Evolutionary conservation across 2,113 vertebrate genomes (phyloP).

Genomic region (Thomomys bottae): DNA sequence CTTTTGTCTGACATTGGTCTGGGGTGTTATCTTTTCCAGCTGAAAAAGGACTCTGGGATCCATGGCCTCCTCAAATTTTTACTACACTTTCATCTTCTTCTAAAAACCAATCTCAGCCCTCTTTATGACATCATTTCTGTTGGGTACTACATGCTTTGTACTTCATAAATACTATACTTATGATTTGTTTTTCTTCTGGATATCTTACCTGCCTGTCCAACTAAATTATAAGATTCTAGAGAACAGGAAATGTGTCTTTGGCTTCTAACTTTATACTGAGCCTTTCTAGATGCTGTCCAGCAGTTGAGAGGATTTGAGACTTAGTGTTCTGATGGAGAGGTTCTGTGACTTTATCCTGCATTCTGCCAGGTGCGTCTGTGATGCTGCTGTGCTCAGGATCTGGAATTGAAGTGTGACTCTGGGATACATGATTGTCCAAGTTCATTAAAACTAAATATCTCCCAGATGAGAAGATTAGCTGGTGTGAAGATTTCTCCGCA

Average conservation of each 20-base stretch:
- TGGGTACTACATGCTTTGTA: background rate
- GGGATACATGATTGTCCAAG: slow-evolving; percentile 4
- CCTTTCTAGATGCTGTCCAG: background rate
- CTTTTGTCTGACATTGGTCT: background rate
- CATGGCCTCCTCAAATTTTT: background rate
- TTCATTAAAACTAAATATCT: slow-evolving; percentile 59
- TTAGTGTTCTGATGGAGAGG: background rate
- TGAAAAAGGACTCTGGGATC: background rate
- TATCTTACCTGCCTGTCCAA: background rate
- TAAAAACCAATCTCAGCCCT: background rate
- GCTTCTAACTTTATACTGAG: background rate
- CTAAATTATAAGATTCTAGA: background rate
- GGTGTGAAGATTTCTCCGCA: slow-evolving; percentile 1
- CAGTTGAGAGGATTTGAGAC: background rate
- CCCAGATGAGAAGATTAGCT: slow-evolving; percentile 7
- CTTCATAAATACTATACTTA: background rate
- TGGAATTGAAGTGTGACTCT: slow-evolving; percentile 17
- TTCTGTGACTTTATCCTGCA: background rate
- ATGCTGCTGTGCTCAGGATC: background rate
- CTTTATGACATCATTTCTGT: background rate
- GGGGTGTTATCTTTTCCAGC: background rate
- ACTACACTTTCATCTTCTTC: background rate
- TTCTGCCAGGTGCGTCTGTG: background rate
- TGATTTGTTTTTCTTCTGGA: slow-evolving; percentile 40
- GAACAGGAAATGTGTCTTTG: background rate